phyloP scores from a whole-genome alignment of 2,888 invertebrate genomes.

The Drosophila anomelani region DNA sequence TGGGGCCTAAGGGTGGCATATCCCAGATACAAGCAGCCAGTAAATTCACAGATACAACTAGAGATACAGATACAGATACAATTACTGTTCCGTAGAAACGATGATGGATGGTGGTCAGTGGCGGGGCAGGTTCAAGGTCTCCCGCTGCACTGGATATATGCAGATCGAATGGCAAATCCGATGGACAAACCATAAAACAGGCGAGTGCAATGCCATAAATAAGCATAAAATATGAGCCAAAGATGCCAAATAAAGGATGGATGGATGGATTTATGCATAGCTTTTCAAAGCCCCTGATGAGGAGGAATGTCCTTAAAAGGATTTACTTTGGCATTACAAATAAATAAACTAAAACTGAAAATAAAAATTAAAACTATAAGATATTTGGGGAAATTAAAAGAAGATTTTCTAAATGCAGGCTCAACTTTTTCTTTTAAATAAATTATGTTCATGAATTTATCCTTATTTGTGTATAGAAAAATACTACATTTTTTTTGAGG shows the following conservation, averaged over 20 bases:
- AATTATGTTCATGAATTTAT: neutral
- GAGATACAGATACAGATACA: conserved; percentile 1
- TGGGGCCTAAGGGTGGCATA: neutral
- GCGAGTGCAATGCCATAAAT: conserved; percentile 17
- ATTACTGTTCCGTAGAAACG: neutral
- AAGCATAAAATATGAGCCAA: conserved; percentile 9
- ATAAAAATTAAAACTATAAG: too few relatives aligned
- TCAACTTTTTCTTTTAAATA: too few relatives aligned
- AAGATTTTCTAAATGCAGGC: too few relatives aligned
- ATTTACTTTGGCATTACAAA: too few relatives aligned
- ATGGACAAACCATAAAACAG: conserved; percentile 13
- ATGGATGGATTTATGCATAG: neutral
- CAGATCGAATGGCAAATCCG: conserved; percentile 8
- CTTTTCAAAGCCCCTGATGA: neutral
- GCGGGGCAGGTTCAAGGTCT: neutral
- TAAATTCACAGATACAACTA: neutral
- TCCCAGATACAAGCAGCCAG: conserved; percentile 2
- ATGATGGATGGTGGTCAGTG: conserved; percentile 10
- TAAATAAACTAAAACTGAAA: too few relatives aligned
- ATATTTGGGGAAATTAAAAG: too few relatives aligned
- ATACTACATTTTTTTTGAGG: too few relatives aligned
- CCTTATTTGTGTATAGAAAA: neutral
- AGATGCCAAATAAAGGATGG: conserved; percentile 1
- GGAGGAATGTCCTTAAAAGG: neutral
- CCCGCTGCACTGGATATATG: neutral